Evolutionary conservation across 2,797 vertebrate species (phyloP).

Genomic region (Muraenolepis orangiensis): DNA sequence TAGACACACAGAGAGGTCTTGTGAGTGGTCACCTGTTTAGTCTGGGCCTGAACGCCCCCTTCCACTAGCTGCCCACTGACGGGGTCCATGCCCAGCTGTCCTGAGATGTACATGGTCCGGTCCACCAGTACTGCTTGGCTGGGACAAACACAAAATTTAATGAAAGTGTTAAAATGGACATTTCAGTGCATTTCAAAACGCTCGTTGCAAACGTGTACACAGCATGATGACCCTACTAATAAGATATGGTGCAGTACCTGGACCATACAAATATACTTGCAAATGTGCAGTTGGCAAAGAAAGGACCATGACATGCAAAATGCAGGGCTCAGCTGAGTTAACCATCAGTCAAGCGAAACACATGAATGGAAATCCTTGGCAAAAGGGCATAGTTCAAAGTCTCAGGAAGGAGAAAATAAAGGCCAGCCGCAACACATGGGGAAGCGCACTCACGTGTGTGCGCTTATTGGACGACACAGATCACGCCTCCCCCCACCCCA

Average conservation of each 20-base stretch:
- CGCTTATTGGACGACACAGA: slow-evolving; percentile 9
- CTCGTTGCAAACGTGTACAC: no score
- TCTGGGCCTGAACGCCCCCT: slow-evolving; percentile 84
- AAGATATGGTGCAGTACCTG: no score
- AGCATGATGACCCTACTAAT: no score
- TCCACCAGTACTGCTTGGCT: slow-evolving; percentile 94
- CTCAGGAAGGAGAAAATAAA: not conserved
- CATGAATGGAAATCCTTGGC: not conserved
- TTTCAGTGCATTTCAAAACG: not conserved
- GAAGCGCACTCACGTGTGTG: not conserved
- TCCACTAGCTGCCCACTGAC: slow-evolving; percentile 82
- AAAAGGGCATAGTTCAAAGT: not conserved
- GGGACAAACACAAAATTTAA: slow-evolving; percentile 25
- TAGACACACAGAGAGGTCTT: not conserved
- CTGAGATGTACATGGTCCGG: slow-evolving; percentile 88
- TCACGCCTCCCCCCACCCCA: not conserved
- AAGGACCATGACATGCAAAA: not conserved
- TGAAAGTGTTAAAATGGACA: not conserved
- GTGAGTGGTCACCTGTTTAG: slow-evolving; percentile 80
- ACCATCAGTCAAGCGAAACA: not conserved
- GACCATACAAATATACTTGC: not conserved
- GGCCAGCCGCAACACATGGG: not conserved
- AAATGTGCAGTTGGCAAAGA: not conserved
- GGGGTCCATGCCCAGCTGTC: slow-evolving; percentile 87
- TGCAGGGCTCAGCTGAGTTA: not conserved